Evolutionary conservation across 2,113 vertebrate species (phyloP).

Genomic region (Lepisosteus osseus): DNA sequence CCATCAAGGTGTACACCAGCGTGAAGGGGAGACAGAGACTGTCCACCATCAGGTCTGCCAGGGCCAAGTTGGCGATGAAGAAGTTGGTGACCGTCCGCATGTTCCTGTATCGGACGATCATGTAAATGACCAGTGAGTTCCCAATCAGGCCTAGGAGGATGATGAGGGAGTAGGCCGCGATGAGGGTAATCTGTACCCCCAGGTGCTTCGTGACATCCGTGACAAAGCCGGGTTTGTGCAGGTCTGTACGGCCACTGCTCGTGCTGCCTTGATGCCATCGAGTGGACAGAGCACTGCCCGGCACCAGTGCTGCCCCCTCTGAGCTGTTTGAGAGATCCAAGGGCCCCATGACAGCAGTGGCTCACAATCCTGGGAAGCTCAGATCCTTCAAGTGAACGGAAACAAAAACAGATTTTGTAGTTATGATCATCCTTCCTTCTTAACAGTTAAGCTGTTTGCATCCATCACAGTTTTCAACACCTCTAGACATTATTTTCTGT

Average conservation of each 20-base stretch:
- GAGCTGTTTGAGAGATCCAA: constrained; percentile 68
- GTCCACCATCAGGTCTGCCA: constrained; percentile 87
- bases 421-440: too few species aligned
- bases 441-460: too few species aligned
- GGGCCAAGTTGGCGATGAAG: constrained; percentile 87
- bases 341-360: constrained; percentile 61
- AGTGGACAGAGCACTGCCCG: constrained; percentile 20
- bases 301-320: constrained; percentile 43
- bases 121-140: constrained; percentile 83
- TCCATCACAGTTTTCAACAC: too few species aligned
- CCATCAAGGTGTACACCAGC: constrained; percentile 79
- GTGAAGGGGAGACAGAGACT: constrained; percentile 87
- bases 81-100: constrained; percentile 92
- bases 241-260: constrained; percentile 52
- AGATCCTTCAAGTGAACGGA: constrained; percentile 25
- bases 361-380: constrained; percentile 12
- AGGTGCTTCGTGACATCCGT: constrained; percentile 83
- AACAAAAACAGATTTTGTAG: not conserved
- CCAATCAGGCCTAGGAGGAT: constrained; percentile 82
- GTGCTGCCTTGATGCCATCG: constrained; percentile 45
- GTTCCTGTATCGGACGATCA: constrained; percentile 81
- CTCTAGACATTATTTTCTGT: too few species aligned
- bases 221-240: constrained; percentile 60
- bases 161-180: constrained; percentile 81
- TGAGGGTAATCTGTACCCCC: constrained; percentile 77